These are phyloP conservation scores for Xylophagus ater DNA, from an alignment of 2,888 invertebrate species.

Conservation along the genomic window DNA sequence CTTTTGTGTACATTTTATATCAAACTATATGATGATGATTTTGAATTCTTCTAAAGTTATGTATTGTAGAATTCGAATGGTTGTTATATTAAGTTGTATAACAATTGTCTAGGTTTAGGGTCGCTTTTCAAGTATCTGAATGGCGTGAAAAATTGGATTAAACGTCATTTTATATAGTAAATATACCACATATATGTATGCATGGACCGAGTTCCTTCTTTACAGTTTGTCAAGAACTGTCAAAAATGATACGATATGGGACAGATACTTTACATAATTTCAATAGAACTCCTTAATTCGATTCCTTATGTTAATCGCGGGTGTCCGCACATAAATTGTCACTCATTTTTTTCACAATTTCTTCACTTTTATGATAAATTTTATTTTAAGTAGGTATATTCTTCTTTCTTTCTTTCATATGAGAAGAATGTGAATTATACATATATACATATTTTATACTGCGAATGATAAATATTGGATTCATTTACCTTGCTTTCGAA, in stretches of 20 bases:
- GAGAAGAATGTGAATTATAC: too few relatives aligned
- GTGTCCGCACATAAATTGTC: conserved; percentile 7
- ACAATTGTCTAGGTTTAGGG: too few relatives aligned
- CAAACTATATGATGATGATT: not conserved
- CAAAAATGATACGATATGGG: conserved; percentile 12
- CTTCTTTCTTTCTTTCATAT: too few relatives aligned
- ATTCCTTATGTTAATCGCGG: conserved; percentile 11
- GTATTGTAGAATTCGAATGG: not conserved
- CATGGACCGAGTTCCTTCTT: too few relatives aligned
- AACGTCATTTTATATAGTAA: too few relatives aligned
- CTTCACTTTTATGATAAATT: too few relatives aligned
- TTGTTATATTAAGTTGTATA: not conserved
- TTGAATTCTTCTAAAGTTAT: not conserved
- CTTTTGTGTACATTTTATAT: not conserved
- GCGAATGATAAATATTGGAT: too few relatives aligned
- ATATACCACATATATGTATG: too few relatives aligned
- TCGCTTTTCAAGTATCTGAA: conserved; percentile 9
- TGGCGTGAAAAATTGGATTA: conserved; percentile 18
- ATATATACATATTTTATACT: too few relatives aligned
- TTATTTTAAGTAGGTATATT: too few relatives aligned
- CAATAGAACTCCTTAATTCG: conserved; percentile 12
- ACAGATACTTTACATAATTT: conserved; percentile 17
- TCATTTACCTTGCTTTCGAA: too few relatives aligned
- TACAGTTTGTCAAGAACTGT: conserved; percentile 17
- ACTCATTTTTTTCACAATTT: too few relatives aligned